A percentile compares a stretch with the other conserved stretches of the same genome.
Evolutionary conservation across 1,140 invertebrate genomes (phyloP).

Genomic region (Arion vulgaris): DNA sequence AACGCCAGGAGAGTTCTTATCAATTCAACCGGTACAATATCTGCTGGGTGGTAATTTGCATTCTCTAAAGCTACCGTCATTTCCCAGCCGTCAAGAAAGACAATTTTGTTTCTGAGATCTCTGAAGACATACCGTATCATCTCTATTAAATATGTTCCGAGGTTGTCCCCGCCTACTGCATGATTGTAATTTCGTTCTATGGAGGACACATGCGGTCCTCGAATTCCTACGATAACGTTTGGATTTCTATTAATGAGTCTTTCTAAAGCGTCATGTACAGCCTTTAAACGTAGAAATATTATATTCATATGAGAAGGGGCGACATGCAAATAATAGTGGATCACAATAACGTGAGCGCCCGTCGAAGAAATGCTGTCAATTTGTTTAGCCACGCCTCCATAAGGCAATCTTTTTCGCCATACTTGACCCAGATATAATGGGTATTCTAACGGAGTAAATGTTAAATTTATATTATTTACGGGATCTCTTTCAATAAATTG

Average conservation of each 20-base stretch:
- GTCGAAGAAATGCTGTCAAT: not conserved
- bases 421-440: not conserved
- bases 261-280: not conserved
- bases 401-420: not conserved
- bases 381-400: not conserved
- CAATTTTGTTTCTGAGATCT: conserved; percentile 12
- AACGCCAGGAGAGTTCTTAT: conserved; percentile 20
- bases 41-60: not conserved
- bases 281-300: not conserved
- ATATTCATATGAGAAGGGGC: conserved; percentile 4
- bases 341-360: not conserved
- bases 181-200: not conserved
- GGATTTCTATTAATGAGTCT: conserved; percentile 4
- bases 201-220: conserved; percentile 17
- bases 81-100: conserved; percentile 33
- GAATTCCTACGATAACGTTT: not conserved
- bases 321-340: conserved; percentile 13
- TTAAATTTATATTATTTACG: not conserved
- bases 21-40: not conserved
- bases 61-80: conserved; percentile 20
- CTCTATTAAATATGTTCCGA: not conserved
- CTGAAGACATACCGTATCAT: conserved; percentile 5
- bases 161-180: not conserved
- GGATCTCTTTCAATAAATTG: no score
- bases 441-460: conserved; percentile 14